These are phyloP conservation scores for Rhineura floridana DNA, from an alignment of 2,113 vertebrate species.

Conservation along the genomic window DNA sequence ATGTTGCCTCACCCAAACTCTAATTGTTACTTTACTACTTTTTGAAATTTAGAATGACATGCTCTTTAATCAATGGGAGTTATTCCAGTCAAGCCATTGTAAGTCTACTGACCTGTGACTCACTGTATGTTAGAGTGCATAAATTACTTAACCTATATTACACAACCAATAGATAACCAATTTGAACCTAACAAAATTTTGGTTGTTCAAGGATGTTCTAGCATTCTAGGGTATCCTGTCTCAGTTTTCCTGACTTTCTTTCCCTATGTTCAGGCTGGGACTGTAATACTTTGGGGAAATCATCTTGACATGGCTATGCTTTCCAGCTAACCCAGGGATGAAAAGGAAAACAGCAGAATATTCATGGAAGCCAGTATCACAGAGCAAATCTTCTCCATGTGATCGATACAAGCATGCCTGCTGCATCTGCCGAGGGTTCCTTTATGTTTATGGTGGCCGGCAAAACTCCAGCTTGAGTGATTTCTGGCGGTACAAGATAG, in stretches of 20 bases:
- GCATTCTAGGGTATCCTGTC: not conserved
- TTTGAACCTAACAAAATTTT: not conserved
- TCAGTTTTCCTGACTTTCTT: not conserved
- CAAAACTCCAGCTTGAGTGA: constrained; percentile 73
- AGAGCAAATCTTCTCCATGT: constrained; percentile 71
- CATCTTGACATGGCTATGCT: not conserved
- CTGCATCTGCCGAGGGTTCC: constrained; percentile 66
- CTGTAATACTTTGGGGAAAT: not conserved
- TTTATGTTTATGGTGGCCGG: constrained; percentile 86
- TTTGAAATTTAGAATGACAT: not conserved
- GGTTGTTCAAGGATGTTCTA: not conserved
- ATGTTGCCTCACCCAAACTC: not conserved
- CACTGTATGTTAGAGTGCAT: not conserved
- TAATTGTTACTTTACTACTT: not conserved
- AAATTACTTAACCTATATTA: not conserved
- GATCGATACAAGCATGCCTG: constrained; percentile 85
- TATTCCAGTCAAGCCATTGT: not conserved
- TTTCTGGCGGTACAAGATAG: constrained; percentile 86
- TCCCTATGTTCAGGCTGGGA: constrained; percentile 4
- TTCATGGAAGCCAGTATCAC: constrained; percentile 76
- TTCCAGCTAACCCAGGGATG: constrained; percentile 43
- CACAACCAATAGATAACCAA: not conserved
- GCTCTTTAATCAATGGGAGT: not conserved
- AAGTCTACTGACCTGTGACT: not conserved
- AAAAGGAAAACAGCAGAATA: constrained; percentile 36